Percentiles rank a stretch among this genome's conserved stretches.
Evolutionary conservation across 1,140 invertebrate species (phyloP).

Genomic region (Anthonomus grandis): DNA sequence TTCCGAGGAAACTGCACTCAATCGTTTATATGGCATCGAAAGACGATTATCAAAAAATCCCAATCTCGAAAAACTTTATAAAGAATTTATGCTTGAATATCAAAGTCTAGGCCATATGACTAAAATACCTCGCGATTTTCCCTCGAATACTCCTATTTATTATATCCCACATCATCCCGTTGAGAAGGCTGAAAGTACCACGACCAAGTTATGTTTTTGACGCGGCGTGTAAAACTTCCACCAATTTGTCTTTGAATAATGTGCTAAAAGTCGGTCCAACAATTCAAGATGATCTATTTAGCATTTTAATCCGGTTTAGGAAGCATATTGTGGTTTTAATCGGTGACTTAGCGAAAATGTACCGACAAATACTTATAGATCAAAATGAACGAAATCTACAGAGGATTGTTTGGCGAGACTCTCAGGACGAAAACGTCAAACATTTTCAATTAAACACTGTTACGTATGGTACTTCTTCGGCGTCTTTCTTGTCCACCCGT

Average conservation of each 20-base stretch:
- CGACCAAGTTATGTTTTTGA: conserved; percentile 37
- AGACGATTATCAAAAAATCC: conserved; percentile 22
- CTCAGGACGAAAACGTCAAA: conserved; percentile 27
- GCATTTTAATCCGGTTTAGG: conserved; percentile 40
- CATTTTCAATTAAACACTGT: conserved; percentile 43
- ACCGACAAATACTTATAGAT: conserved; percentile 43
- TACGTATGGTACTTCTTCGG: conserved; percentile 43
- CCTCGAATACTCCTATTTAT: conserved; percentile 8
- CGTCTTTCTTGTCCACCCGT: conserved; percentile 39
- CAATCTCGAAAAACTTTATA: conserved; percentile 36
- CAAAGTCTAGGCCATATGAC: conserved; percentile 44
- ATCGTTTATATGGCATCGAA: conserved; percentile 26
- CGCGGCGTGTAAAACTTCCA: conserved; percentile 29
- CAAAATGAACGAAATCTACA: conserved; percentile 39
- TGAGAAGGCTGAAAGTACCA: conserved; percentile 34
- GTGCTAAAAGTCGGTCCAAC: conserved; percentile 34
- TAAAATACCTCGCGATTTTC: conserved; percentile 8
- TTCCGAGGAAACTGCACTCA: conserved; percentile 28
- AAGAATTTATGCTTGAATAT: conserved; percentile 46
- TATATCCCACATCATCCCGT: conserved; percentile 47
- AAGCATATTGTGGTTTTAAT: conserved; percentile 36
- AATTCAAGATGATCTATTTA: conserved; percentile 38
- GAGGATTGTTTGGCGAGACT: conserved; percentile 46
- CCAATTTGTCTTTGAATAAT: conserved; percentile 36
- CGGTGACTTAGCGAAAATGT: conserved; percentile 49